Conservation (phyloP, 2,888 invertebrate genomes). For the Dioctria rufipes region DNA sequence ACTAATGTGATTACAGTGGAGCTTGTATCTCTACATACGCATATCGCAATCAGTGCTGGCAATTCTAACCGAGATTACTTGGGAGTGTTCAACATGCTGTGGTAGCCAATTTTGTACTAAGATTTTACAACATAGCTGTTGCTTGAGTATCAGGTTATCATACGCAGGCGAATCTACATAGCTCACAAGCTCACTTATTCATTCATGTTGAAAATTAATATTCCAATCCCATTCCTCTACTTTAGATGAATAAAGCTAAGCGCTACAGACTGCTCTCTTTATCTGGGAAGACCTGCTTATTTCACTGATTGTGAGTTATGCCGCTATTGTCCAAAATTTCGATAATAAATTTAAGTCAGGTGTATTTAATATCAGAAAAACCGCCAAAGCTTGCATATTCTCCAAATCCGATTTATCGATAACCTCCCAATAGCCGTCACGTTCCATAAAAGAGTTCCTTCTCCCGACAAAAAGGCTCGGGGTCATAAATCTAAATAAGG, state of each 20-base stretch:
- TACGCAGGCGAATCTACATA: too few species aligned
- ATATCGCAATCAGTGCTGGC: too few species aligned
- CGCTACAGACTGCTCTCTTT: background rate
- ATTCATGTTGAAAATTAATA: background rate
- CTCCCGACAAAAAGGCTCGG: conserved; percentile 40
- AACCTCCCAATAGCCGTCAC: conserved; percentile 3
- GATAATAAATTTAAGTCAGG: conserved; percentile 34
- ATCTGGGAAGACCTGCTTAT: background rate
- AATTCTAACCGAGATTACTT: too few species aligned
- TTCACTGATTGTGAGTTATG: conserved; percentile 20
- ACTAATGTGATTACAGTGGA: too few species aligned
- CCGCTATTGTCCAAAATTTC: background rate
- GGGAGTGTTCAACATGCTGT: too few species aligned
- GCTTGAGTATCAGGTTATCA: too few species aligned
- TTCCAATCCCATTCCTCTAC: background rate
- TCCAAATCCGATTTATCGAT: conserved; percentile 28
- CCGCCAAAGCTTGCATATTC: conserved; percentile 44
- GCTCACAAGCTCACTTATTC: too few species aligned
- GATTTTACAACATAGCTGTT: too few species aligned
- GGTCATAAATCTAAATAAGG: conserved; percentile 59
- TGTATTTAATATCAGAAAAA: conserved; percentile 45
- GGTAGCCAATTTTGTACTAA: too few species aligned
- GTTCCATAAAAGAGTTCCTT: conserved; percentile 33
- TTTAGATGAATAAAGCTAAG: background rate
- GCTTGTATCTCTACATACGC: too few species aligned